These are phyloP conservation scores for Turdus rufiventris DNA, from an alignment of 2,113 vertebrate genomes.

Conservation along the genomic window DNA sequence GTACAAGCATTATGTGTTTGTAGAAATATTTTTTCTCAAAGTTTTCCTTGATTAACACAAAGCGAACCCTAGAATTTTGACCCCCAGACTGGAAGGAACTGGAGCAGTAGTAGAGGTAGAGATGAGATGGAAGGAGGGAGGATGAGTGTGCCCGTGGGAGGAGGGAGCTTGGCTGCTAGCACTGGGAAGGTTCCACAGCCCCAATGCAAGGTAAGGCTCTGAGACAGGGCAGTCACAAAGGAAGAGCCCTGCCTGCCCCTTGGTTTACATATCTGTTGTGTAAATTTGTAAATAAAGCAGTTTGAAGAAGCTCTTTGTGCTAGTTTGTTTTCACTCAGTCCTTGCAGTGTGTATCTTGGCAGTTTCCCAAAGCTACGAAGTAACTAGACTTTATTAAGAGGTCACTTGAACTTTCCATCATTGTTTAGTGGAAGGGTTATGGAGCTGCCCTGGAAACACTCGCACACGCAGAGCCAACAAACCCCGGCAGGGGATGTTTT, in stretches of 20 bases:
- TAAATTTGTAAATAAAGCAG: neutral
- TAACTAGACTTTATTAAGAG: neutral
- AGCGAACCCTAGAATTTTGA: neutral
- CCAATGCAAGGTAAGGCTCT: neutral
- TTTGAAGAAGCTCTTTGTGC: constrained; percentile 8
- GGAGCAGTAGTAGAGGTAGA: neutral
- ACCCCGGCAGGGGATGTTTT: neutral
- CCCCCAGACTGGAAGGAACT: neutral
- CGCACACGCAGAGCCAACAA: neutral
- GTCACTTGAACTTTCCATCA: neutral
- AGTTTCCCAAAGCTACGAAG: neutral
- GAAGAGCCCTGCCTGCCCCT: neutral
- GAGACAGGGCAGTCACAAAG: neutral
- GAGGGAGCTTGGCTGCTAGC: neutral
- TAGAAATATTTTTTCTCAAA: neutral
- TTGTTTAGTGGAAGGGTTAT: neutral
- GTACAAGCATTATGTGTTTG: neutral
- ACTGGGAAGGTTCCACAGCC: neutral
- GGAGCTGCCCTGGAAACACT: neutral
- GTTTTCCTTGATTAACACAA: neutral
- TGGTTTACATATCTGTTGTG: neutral
- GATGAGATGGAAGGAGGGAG: neutral
- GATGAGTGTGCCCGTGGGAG: neutral
- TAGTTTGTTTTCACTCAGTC: neutral
- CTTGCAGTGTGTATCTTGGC: neutral